A percentile compares a stretch with the other conserved stretches of the same genome.
phyloP scores from a whole-genome alignment of 2,113 vertebrate species.

The Aegypius monachus region DNA sequence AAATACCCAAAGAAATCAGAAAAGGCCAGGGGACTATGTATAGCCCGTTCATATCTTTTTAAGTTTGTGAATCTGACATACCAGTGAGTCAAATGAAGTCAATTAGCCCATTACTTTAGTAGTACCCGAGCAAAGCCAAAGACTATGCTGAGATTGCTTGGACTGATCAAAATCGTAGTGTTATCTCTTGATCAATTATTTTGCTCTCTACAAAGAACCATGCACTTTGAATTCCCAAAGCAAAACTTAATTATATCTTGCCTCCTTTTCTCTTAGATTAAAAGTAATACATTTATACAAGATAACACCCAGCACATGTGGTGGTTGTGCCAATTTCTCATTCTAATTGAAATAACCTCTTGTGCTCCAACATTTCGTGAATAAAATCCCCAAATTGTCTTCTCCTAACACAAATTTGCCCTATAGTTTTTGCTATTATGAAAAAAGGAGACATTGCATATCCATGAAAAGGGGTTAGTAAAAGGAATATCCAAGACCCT shows the following conservation, averaged over 20 bases:
- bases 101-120: neutral
- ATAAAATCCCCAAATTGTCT: neutral
- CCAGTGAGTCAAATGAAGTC: neutral
- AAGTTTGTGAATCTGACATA: neutral
- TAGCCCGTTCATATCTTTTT: neutral
- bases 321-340: neutral
- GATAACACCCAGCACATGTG: neutral
- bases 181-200: neutral
- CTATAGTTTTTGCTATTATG: neutral
- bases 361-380: neutral
- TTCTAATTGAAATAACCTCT: neutral
- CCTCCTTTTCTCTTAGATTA: neutral
- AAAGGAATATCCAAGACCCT: neutral
- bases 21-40: neutral
- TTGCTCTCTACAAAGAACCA: neutral
- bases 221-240: neutral
- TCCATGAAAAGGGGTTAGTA: neutral
- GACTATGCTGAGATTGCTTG: neutral
- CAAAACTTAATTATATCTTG: neutral
- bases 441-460: neutral
- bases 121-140: neutral
- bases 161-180: neutral
- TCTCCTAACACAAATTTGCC: neutral
- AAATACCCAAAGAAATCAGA: neutral
- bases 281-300: neutral